Conservation (phyloP, 2,113 vertebrate genomes). For the Sebastes schlegelii region DNA sequence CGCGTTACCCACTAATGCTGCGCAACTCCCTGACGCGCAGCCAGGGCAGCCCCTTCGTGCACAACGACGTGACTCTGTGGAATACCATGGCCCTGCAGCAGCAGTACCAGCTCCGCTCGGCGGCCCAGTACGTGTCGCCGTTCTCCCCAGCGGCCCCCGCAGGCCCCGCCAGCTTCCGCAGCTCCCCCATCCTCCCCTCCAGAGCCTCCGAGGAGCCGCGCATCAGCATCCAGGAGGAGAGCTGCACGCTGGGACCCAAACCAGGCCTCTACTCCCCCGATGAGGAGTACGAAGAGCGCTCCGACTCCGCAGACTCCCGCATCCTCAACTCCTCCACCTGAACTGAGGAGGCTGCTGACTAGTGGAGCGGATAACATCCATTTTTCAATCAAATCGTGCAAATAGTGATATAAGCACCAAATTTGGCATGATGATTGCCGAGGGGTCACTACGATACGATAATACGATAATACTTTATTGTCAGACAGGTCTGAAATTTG, state of each 20-base stretch:
- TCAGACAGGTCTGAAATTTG: too few species aligned
- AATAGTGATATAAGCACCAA: too few species aligned
- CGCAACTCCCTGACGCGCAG: constrained; percentile 93
- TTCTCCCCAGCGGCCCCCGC: constrained; percentile 86
- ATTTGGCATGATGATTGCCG: too few species aligned
- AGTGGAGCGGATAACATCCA: too few species aligned
- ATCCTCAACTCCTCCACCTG: constrained; percentile 92
- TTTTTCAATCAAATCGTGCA: too few species aligned
- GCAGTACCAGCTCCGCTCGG: constrained; percentile 95
- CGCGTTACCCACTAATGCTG: constrained; percentile 94
- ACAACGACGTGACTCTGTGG: constrained; percentile 96
- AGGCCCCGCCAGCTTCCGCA: constrained; percentile 85
- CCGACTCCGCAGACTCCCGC: constrained; percentile 95
- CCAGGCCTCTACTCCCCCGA: constrained; percentile 92
- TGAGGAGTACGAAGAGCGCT: constrained; percentile 95
- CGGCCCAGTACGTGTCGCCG: constrained; percentile 91
- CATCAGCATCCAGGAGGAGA: constrained; percentile 89
- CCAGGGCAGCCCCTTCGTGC: constrained; percentile 91
- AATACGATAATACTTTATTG: too few species aligned
- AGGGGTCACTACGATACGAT: too few species aligned
- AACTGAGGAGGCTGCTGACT: constrained; percentile 72
- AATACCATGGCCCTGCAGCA: constrained; percentile 98
- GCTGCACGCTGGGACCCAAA: constrained; percentile 89
- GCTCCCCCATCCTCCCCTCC: constrained; percentile 86
- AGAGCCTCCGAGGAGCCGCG: constrained; percentile 89